Evolutionary conservation across 2,113 vertebrate genomes (phyloP).

Genomic region (Melanostigma gelatinosum): DNA sequence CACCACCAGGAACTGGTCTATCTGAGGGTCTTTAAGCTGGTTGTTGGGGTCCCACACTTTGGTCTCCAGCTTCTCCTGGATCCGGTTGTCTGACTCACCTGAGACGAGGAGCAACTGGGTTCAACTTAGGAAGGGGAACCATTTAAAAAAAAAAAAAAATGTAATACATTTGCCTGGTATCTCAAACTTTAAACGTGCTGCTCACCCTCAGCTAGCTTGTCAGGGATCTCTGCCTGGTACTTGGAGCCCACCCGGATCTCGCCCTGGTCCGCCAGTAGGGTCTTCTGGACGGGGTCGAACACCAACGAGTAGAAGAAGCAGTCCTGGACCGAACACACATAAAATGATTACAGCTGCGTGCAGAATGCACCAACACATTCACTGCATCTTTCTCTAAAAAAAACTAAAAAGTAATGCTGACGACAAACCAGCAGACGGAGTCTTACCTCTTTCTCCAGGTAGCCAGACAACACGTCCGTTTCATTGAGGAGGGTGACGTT

Average conservation of each 20-base stretch:
- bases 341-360: not conserved
- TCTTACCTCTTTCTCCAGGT: conserved; percentile 89
- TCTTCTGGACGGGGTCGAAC: conserved; percentile 95
- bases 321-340: conserved; percentile 80
- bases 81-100: conserved; percentile 88
- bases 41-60: conserved; percentile 95
- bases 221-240: conserved; percentile 94
- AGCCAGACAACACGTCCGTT: conserved; percentile 90
- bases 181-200: not conserved
- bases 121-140: not conserved
- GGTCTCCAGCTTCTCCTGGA: conserved; percentile 94
- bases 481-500: conserved; percentile 94
- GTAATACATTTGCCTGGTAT: not conserved
- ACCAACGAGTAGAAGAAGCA: conserved; percentile 97
- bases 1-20: conserved; percentile 95
- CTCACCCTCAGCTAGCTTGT: conserved; percentile 90
- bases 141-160: not conserved
- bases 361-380: not conserved
- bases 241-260: conserved; percentile 95
- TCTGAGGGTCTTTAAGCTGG: conserved; percentile 93
- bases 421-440: not conserved
- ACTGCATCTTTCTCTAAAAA: not conserved
- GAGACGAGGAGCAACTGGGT: not conserved
- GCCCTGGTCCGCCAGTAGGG: conserved; percentile 92
- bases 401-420: fast-evolving